Evolutionary conservation across 2,888 invertebrate genomes (phyloP), one percentile per base, ranked within the genome.

Genomic region (Octonoba sinensis): DNA sequence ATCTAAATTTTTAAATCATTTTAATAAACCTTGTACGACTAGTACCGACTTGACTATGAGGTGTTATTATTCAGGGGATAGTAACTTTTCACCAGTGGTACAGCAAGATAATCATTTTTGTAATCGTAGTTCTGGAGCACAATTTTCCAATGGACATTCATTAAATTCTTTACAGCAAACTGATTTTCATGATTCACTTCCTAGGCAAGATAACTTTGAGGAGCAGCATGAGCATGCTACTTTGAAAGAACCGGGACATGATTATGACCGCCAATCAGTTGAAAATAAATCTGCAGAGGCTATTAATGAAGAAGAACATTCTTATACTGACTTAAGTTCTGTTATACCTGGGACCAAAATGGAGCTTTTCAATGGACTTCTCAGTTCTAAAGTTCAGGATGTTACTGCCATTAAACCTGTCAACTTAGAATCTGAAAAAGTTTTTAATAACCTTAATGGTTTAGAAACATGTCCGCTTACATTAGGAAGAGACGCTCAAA

Each of bases 301-400:
- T 59, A 47, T 60, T 22, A 54, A 69, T 51, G 83, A 86, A 57
- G 85, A 85, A 20, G 82, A 81, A 72, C 86, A 87, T 36, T 86
- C 87, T 62, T 87, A 87, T 77, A 86, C 86, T 18, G 87, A 87
- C 65, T 77, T 87, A 36, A 87, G 86, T 74, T 85, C 86, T 56
- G 85, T 86, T n/a, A 81, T 83, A 69, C 86, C 79, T 74, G 77
- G 82, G 62, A 74, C 82, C 57, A 82, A 83, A 54, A 79, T 81
- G 73, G 83, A 83, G 16, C 64, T 78, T 3, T 83, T 74, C 49
- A 76, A 72, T 69, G 83, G 83, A 51, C 59, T 83, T 6, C 64
- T 83, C 44, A 81, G 72, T 51, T 83, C 83, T 36, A 81, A 83
- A 57, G 83, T 83, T 64, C 79, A 83, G 56, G 78, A 83, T 65